Evolutionary conservation across 1,140 invertebrate species (phyloP), one percentile per base, ranked within the genome.

Genomic region (Plutomurus gul): DNA sequence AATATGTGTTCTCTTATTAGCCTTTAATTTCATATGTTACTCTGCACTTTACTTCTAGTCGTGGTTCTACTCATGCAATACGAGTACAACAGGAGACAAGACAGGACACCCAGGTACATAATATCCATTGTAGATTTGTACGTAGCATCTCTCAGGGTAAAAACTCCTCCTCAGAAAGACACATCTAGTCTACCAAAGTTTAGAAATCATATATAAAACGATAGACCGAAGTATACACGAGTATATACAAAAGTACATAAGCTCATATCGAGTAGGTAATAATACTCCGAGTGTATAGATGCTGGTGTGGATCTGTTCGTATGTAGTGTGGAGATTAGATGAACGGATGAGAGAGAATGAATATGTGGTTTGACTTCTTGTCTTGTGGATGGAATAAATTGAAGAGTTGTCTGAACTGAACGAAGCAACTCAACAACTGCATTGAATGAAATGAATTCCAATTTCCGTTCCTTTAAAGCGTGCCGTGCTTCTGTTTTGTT

Each of bases 381-480:
- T 65, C 56, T 65, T 65, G 56, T 65, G 56, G 27, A 65, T 36
- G 56, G 56, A 65, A 65, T 65, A 65, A 65, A 65, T 65, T 65
- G 56, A 65, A 65, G 56, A 65, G 56, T 65, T 65, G 30, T 65
- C 56, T 65, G 27, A 30, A 56, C 56, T 65, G 27, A 65, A 65
- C 56, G 56, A 27, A 27, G 56, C 56, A 65, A 65, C 56, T 65
- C 56, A 33, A 6, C 56, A 65, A 65, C 56, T 65, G 56, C 30
- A 65, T 65, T 65, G 22, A 72, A 72, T 40, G 36, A 72, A 72
- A 77, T 77, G 76, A 71, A 80, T 80, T 80, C 78, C 78, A 80
- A 80, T 80, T 80, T 80, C 78, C 78, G 78, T 71, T 76, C 56
- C 47, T 76, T 80, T 76, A 76, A 76, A 76, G 74, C 56, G 49